Evolutionary conservation across 2,797 vertebrate genomes (phyloP).

Genomic region (Sebastes oblongus): DNA sequence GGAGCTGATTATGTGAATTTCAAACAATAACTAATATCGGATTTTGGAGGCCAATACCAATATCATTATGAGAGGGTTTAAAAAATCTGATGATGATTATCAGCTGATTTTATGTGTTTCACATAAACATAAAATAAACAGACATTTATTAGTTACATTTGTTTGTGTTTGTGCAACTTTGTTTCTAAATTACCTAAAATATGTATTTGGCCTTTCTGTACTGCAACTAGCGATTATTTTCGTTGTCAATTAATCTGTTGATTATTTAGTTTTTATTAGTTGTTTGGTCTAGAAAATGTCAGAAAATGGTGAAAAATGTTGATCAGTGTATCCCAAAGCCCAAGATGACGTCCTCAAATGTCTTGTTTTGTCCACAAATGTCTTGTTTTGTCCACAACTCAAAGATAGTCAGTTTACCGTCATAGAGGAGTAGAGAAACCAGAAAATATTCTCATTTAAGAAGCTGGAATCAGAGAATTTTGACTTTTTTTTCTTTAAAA

Average conservation of each 20-base stretch:
- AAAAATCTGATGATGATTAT: neutral
- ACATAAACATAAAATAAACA: neutral
- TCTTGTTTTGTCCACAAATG: no score
- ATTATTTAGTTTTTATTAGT: no score
- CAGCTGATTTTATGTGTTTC: neutral
- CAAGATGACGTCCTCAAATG: no score
- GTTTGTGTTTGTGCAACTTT: neutral
- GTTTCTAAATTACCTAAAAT: neutral
- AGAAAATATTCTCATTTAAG: no score
- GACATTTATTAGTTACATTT: neutral
- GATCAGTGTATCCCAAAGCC: no score
- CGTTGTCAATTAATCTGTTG: no score
- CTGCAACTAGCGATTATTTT: neutral
- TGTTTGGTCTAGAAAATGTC: no score
- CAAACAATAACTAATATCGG: neutral
- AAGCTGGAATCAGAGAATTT: accelerated
- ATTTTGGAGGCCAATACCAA: neutral
- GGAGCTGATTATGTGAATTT: neutral
- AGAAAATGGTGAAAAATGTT: no score
- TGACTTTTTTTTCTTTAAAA: no score
- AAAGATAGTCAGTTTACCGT: no score
- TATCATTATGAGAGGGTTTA: neutral
- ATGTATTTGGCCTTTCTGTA: neutral
- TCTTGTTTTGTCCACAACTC: no score
- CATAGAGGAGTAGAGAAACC: no score